These are phyloP conservation scores for Cathartes aura DNA, from an alignment of 2,113 vertebrate genomes.

Conservation along the genomic window DNA sequence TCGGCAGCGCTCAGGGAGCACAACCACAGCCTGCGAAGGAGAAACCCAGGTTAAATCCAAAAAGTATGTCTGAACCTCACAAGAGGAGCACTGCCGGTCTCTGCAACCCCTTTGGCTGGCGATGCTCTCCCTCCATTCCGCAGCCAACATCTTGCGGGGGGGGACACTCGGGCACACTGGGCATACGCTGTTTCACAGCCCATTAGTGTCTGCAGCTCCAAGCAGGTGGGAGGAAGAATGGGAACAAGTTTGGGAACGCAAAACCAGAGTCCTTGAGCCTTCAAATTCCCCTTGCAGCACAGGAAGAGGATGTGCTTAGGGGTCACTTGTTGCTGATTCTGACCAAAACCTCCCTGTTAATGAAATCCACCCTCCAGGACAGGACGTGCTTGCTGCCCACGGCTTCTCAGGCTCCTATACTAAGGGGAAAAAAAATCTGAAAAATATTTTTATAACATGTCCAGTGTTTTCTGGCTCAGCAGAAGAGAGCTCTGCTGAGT, in stretches of 20 bases:
- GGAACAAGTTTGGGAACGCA: background rate
- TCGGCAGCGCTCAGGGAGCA: conserved; percentile 49
- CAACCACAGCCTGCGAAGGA: conserved; percentile 57
- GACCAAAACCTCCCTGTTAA: background rate
- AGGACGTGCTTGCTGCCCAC: background rate
- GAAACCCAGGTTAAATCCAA: background rate
- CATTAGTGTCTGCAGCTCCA: background rate
- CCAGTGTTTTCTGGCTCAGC: background rate
- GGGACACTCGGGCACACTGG: background rate
- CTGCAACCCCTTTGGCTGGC: background rate
- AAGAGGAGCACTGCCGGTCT: background rate
- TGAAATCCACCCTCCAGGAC: background rate
- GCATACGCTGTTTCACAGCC: background rate
- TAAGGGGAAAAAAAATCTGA: background rate
- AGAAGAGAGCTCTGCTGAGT: background rate
- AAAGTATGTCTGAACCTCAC: accelerated
- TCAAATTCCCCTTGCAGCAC: background rate
- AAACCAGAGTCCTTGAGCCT: background rate
- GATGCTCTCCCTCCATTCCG: background rate
- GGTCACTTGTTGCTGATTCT: background rate
- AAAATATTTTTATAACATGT: background rate
- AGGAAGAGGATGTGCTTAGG: background rate
- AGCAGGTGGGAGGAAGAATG: accelerated
- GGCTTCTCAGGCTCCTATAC: background rate
- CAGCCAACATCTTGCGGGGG: background rate